A percentile compares a stretch with the other conserved stretches of the same genome.
Evolutionary conservation across 2,113 vertebrate species (phyloP).

Genomic region (Thamnaconus septentrionalis): DNA sequence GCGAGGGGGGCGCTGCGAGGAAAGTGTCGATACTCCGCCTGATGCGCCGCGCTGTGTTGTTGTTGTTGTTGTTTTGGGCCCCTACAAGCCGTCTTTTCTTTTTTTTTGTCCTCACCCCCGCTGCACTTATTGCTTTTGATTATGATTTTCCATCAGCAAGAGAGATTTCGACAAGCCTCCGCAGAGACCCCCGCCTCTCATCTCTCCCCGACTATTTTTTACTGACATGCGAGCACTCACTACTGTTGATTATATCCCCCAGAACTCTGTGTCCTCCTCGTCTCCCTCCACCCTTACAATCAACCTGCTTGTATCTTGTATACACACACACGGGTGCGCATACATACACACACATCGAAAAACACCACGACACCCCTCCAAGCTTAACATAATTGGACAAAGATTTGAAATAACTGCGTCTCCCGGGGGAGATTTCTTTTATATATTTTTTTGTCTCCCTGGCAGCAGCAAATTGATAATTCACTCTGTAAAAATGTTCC

Average conservation of each 20-base stretch:
- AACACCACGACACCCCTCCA: slow-evolving; percentile 3
- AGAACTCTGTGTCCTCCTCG: slow-evolving; percentile 7
- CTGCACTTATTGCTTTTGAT: slow-evolving; percentile 31
- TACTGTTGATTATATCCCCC: slow-evolving; percentile 34
- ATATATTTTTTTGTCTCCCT: slow-evolving; percentile 19
- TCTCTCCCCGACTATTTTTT: slow-evolving; percentile 23
- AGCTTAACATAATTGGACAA: slow-evolving; percentile 64
- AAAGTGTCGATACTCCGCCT: slow-evolving; percentile 25
- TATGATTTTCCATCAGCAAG: slow-evolving; percentile 35
- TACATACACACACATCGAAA: too few relatives aligned
- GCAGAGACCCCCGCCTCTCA: slow-evolving; percentile 9
- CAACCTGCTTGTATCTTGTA: slow-evolving; percentile 20
- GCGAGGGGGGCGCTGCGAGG: slow-evolving; percentile 23
- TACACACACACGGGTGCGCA: background rate
- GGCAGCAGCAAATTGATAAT: slow-evolving; percentile 65
- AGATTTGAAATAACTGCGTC: slow-evolving; percentile 62
- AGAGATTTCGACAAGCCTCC: slow-evolving; percentile 16
- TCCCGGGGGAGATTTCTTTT: too few relatives aligned
- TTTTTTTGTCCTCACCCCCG: slow-evolving; percentile 21
- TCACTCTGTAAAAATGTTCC: slow-evolving; percentile 50
- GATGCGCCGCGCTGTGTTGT: slow-evolving; percentile 5
- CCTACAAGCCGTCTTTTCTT: slow-evolving; percentile 4
- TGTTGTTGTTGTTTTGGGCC: too few relatives aligned
- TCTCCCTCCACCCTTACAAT: background rate
- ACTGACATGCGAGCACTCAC: slow-evolving; percentile 17